Evolutionary conservation across 92 coral and sea anemone genomes (phyloP), one percentile per base, ranked within the genome.

Genomic region (Parazoanthus swiftii): DNA sequence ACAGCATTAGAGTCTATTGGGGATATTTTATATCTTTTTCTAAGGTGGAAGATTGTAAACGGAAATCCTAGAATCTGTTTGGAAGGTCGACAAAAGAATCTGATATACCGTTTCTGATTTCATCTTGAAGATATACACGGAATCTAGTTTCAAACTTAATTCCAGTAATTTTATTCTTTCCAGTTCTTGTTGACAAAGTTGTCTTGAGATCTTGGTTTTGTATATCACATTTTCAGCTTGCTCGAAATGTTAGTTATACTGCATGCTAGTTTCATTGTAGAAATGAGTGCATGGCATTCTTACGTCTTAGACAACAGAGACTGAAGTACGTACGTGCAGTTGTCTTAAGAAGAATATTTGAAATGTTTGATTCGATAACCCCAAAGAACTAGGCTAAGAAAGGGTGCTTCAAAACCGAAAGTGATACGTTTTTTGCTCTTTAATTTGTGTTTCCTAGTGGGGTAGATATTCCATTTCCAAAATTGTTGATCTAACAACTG

Each of bases 21-120:
- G 87, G 87, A 84, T 84, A 84, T 71, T 84, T 84, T 84, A 84
- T 84, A 84, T 71, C 87, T 71, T 84, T 84, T 82, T 70, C 87
- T 48, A 84, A 71, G 87, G 59, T 50, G 71, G 78, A 84, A 84
- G 87, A 84, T 84, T 84, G 87, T 84, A 71, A 84, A 84, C 87
- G 87, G 87, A 84, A 84, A 84, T 84, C 87, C 87, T 71, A 84
- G 87, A 84, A 84, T 84, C 87, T 84, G 79, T 84, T 84, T 84
- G 68, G 87, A 84, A 84, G 87, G 87, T 84, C 87, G 87, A 70
- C 87, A 84, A 15, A 82, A 84, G 79, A 84, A 84, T 84, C 87
- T 84, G 87, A 84, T 84, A 84, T 84, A 84, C 66, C 87, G 87
- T 70, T 84, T 84, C 87, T 84, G 77, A 84, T 84, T 84, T 84